A percentile compares a stretch with the other conserved stretches of the same genome.
These are phyloP conservation scores for Hemiscyllium ocellatum DNA, from an alignment of 2,113 vertebrate species.

Conservation along the genomic window DNA sequence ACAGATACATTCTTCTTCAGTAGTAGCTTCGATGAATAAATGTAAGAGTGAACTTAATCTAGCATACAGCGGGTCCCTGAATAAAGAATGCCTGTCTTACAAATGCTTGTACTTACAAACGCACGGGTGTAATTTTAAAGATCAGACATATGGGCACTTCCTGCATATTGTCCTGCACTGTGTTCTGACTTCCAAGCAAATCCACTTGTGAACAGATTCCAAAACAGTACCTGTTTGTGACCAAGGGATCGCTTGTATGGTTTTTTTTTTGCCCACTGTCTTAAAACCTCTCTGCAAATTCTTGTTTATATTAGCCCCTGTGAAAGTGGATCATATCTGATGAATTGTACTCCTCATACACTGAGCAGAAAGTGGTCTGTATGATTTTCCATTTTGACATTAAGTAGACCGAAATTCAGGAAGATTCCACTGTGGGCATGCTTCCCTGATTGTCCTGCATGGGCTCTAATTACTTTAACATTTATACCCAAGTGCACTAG, in stretches of 20 bases:
- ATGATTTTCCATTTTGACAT: not conserved
- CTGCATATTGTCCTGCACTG: too few relatives aligned
- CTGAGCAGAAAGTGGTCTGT: not conserved
- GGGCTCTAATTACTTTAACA: not conserved
- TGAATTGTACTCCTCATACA: not conserved
- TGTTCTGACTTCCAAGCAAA: too few relatives aligned
- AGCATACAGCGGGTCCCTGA: not conserved
- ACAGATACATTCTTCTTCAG: too few relatives aligned
- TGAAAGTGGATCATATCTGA: not conserved
- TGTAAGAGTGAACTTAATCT: not conserved
- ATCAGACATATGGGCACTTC: too few relatives aligned
- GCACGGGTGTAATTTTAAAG: too few relatives aligned
- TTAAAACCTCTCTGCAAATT: not conserved
- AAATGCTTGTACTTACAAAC: too few relatives aligned
- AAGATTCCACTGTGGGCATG: not conserved
- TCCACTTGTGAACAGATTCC: too few relatives aligned
- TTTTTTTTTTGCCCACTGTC: not conserved
- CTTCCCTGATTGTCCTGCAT: not conserved
- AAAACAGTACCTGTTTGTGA: too few relatives aligned
- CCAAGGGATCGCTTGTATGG: too few relatives aligned
- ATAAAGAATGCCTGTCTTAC: too few relatives aligned
- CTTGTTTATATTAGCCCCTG: not conserved
- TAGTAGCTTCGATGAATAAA: not conserved
- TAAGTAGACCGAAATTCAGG: not conserved
- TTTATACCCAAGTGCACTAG: not conserved